Base-by-base conservation (phyloP, 2,113 vertebrate genomes). In the Plotosus lineatus region DNA sequence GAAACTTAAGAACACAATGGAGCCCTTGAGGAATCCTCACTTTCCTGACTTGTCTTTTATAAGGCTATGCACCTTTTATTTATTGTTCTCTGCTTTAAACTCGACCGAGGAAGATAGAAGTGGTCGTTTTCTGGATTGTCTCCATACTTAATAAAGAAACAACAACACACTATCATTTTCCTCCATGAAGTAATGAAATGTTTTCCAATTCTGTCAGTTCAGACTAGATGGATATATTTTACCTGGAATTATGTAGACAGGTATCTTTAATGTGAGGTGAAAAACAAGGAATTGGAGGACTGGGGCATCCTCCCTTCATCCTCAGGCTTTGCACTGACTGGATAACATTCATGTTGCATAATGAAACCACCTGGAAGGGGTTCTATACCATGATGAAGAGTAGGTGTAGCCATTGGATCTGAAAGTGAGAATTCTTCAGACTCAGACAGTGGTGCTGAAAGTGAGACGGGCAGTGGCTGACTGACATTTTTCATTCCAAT, bases 341-440 rank as follows among this genome's bases (percentile, higher is more conserved):
- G 63, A 68, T 68, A 68, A 42, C 21, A 68, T 68, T 68, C 63
- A 42, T 68, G 33, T 33, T 38, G 61, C 61, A 65, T 38, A 65
- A 38, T 65, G 36, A 65, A 65, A 38, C 6, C 8, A 21, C 21
- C 56, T 58, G 26, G 26, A 12, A 11, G 33, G 7, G 33, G 38
- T 19, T 23, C 8, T 10, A 10, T 21, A 38, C 19, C 19, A 38
- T 23, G 1, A 38, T 8, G 38, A 19, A 65, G 33, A 65, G 19
- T 33, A 15, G 15, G 58, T 17, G 61, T 63, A 63, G 60, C 60
- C 31, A 63, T 3, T 15, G 3, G 31, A 6, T 7, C 60, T 17
- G 10, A 36, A 15, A 36, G 31, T 0, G 7, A 19, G 60, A 63
- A 21, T 21, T 36, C 60, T 31, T 36, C 31, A 21, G 31, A 36